A percentile compares a stretch with the other conserved stretches of the same genome.
Evolutionary conservation across 2,113 vertebrate genomes (phyloP).

Genomic region (Guaruba guarouba): DNA sequence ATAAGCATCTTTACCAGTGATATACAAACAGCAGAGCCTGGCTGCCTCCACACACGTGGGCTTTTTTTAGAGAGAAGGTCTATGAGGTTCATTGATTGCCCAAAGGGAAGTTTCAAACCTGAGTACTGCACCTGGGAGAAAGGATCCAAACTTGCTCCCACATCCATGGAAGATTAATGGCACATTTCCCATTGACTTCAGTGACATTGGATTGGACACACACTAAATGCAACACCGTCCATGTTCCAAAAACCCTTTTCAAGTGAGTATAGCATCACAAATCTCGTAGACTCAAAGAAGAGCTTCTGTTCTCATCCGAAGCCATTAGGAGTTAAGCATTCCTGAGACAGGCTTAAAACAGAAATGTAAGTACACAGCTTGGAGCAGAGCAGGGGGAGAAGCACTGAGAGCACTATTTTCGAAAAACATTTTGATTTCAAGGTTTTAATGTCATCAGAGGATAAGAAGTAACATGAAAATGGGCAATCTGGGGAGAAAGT

Average conservation of each 20-base stretch:
- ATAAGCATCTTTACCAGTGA: neutral
- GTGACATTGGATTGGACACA: neutral
- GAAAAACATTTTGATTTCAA: constrained; percentile 15
- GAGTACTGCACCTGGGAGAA: neutral
- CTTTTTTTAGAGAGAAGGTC: neutral
- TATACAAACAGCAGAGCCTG: neutral
- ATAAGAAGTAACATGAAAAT: neutral
- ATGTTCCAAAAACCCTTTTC: neutral
- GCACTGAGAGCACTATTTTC: neutral
- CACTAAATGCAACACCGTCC: neutral
- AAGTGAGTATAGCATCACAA: neutral
- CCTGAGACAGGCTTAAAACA: neutral
- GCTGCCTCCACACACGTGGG: neutral
- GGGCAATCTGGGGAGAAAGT: constrained; percentile 12
- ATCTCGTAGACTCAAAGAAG: neutral
- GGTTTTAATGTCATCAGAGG: neutral
- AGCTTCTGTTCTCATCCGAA: neutral
- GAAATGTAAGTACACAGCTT: neutral
- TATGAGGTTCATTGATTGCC: neutral
- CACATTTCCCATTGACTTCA: neutral
- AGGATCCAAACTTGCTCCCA: neutral
- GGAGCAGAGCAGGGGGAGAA: neutral
- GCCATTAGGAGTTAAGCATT: neutral
- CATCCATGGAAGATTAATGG: too few species aligned
- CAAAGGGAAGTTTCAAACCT: neutral